Evolutionary conservation across 1,140 invertebrate genomes (phyloP).

Genomic region (Zophobas atratus): DNA sequence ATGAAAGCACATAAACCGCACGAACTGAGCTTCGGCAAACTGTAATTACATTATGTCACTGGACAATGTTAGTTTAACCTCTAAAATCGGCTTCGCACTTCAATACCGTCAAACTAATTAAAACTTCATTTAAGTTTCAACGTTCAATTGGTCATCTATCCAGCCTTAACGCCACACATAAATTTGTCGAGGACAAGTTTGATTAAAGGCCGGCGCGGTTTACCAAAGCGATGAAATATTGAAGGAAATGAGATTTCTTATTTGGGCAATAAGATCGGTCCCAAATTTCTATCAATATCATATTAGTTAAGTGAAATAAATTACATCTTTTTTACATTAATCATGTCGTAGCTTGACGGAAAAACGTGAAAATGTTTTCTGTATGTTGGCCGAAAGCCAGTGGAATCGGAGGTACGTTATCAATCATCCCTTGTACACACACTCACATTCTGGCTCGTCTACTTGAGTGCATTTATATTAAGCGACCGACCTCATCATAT

Average conservation of each 20-base stretch:
- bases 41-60: constrained; percentile 34
- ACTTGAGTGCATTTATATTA: constrained; percentile 55
- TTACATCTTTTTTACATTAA: constrained; percentile 46
- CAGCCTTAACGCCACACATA: constrained; percentile 4
- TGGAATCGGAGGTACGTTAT: constrained; percentile 52
- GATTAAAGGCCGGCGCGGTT: constrained; percentile 15
- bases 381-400: constrained; percentile 53
- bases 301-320: constrained; percentile 40
- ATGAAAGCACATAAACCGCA: constrained; percentile 16
- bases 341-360: constrained; percentile 16
- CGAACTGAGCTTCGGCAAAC: constrained; percentile 1
- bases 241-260: constrained; percentile 26
- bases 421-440: constrained; percentile 56
- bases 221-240: constrained; percentile 7
- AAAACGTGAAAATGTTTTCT: constrained; percentile 44
- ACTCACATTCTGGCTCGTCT: constrained; percentile 49
- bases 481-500: constrained; percentile 62
- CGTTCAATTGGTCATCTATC: constrained; percentile 36
- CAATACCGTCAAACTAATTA: constrained; percentile 43
- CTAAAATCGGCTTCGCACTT: constrained; percentile 20
- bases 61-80: constrained; percentile 9
- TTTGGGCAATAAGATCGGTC: constrained; percentile 4
- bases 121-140: constrained; percentile 46
- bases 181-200: constrained; percentile 24
- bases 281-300: constrained; percentile 31